These are phyloP conservation scores for Cordilura impudica DNA, from an alignment of 2,888 invertebrate genomes.

Conservation along the genomic window DNA sequence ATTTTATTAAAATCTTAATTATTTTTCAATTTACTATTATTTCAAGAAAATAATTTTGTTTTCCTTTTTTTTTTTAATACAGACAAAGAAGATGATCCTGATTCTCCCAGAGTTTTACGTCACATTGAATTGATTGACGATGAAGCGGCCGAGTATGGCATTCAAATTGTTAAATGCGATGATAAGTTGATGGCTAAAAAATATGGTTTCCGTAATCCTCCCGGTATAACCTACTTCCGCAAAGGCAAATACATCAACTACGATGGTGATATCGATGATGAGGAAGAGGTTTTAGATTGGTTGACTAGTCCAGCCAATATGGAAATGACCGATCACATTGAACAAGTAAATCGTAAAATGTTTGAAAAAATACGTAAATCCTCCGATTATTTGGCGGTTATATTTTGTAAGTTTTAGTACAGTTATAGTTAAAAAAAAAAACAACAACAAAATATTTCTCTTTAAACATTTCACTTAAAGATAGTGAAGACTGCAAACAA, in stretches of 20 bases:
- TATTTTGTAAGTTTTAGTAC: slow-evolving; percentile 88
- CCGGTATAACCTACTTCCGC: slow-evolving; percentile 93
- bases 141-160: slow-evolving; percentile 94
- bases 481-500: slow-evolving; percentile 96
- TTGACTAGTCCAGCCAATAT: slow-evolving; percentile 95
- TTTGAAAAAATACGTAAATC: slow-evolving; percentile 93
- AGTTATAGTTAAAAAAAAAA: too few relatives aligned
- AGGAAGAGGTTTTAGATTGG: slow-evolving; percentile 93
- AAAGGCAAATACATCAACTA: slow-evolving; percentile 93
- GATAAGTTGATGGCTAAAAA: slow-evolving; percentile 96
- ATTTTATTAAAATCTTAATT: background rate
- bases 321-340: slow-evolving; percentile 95
- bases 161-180: slow-evolving; percentile 91
- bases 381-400: slow-evolving; percentile 93
- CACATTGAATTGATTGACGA: slow-evolving; percentile 94
- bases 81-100: slow-evolving; percentile 91
- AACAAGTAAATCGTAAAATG: slow-evolving; percentile 94
- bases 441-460: background rate
- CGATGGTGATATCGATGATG: slow-evolving; percentile 94
- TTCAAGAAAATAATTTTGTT: background rate
- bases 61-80: slow-evolving; percentile 53
- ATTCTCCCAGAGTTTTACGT: slow-evolving; percentile 87
- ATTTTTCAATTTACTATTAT: background rate
- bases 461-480: slow-evolving; percentile 79
- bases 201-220: slow-evolving; percentile 92